Evolutionary conservation across 2,113 vertebrate species (phyloP), one percentile per base, ranked within the genome.

Genomic region (Trogon surrucura): DNA sequence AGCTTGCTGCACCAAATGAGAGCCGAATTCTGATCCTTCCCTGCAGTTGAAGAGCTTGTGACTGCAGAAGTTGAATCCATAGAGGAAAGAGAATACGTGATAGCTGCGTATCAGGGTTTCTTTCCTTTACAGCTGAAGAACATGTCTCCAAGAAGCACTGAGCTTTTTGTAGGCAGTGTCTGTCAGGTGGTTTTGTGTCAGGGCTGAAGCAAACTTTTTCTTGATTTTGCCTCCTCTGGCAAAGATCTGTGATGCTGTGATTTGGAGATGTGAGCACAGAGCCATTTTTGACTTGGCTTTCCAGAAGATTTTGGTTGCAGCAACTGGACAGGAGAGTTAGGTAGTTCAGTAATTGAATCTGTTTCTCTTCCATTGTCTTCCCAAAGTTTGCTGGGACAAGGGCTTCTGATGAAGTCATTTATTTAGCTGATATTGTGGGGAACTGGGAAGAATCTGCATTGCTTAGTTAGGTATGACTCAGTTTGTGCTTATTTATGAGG

Each of bases 351-450:
- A 90, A 56, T 69, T 64, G 44, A 45, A 25, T 91, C 58, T 91
- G 41, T 90, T 97, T 91, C 44, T 93, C 50, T 78, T 88, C 64
- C 56, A 26, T 45, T 84, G 45, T 86, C 61, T 86, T 75, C 65
- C 86, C 15, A 4, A 78, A 91, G 53, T 57, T 94, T 90, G 88
- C 57, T 91, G 67, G 41, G 53, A 81, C 53, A 81, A 45, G 32
- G 18, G 19, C 79, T 95, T 91, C 89, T 96, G 74, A 66, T n/a
- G 53, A 95, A 93, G 72, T 91, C n/a, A 90, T 91, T 93, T 80
- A 57, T 78, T 90, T 95, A 92, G 72, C 45, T 83, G 57, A 72
- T 89, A 69, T 17, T 88, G 72, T 66, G 44, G 58, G 47, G 56
- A 96, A 81, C 48, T 67, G 57, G 60, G 67, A 83, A 88, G 75